Evolutionary conservation across 2,113 vertebrate species (phyloP), one percentile per base, ranked within the genome.

Genomic region (Varanus komodoensis): DNA sequence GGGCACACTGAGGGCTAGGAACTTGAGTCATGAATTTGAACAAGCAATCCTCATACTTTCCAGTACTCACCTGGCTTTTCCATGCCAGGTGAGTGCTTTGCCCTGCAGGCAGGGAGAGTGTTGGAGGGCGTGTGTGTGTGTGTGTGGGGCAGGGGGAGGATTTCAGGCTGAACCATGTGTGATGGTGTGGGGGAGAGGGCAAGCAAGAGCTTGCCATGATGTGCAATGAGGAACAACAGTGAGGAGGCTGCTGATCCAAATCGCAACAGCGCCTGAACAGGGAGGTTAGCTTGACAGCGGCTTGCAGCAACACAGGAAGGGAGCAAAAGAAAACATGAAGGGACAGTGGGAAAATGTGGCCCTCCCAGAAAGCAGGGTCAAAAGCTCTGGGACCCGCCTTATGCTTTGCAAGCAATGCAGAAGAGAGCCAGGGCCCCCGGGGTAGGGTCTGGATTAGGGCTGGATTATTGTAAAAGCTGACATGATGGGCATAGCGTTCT

Each of bases 321-420:
- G 48, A 52, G 67, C 44, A 52, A 19, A 89, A 74, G 68, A 84
- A 90, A 92, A 82, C 32, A 0, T 3, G 89, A 79, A 86, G 77
- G 87, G 91, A 32, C 64, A 92, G 67, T 1, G 25, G 90, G 71
- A 11, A 54, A 52, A 87, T 73, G 82, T 89, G 27, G 7, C 85
- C 89, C 92, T 71, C 93, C 89, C 89, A 91, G 89, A 87, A 86
- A 0, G 0, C 80, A 38, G 0, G 0, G 69, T 4, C 4, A 12
- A 92, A n/a, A 67, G 82, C 73, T 78, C 15, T 0, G 0, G 87
- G 91, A 92, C 71, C 34, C 17, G 38, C 19, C 50, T 14, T 69
- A 57, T 83, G 71, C 90, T 82, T 71, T 81, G 71, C 50, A 90
- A 90, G 14, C 69, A 2, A 27, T 38, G 19, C 15, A 8, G 48